phyloP scores from a whole-genome alignment of 2,113 vertebrate species.

The Ictidomys tridecemlineatus region DNA sequence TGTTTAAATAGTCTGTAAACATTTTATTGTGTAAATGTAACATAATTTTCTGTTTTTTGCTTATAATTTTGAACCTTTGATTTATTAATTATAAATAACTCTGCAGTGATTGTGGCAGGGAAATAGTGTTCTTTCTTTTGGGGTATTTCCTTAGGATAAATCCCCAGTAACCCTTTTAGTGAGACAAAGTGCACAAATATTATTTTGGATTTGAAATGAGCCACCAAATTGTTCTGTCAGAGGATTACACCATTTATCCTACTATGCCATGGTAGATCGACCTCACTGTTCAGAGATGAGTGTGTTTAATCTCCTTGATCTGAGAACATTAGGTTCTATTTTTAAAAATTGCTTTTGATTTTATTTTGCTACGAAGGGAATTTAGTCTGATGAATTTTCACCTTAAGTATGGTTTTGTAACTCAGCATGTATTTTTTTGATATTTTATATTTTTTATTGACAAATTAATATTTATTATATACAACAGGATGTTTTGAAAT shows the following conservation, averaged over 20 bases:
- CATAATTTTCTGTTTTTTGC: not conserved
- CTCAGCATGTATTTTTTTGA: not conserved
- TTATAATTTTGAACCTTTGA: not conserved
- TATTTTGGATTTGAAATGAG: not conserved
- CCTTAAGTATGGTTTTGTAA: not conserved
- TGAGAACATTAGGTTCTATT: not conserved
- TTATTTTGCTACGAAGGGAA: not conserved
- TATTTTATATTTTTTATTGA: not conserved
- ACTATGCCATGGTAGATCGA: rapidly evolving
- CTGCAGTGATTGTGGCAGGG: not conserved
- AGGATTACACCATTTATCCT: not conserved
- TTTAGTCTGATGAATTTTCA: not conserved
- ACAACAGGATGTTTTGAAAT: not conserved
- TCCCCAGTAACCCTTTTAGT: not conserved
- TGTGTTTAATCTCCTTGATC: not conserved
- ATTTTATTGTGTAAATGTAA: not conserved
- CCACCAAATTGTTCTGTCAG: not conserved
- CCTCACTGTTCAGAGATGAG: not conserved
- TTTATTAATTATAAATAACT: not conserved
- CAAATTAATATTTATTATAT: not conserved
- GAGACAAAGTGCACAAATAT: not conserved
- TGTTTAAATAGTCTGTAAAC: not conserved
- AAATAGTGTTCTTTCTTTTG: not conserved
- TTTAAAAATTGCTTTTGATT: not conserved
- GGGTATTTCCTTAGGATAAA: not conserved